A percentile compares a stretch with the other conserved stretches of the same genome.
Evolutionary conservation across 2,113 vertebrate genomes (phyloP).

Genomic region (Chloropsis cyanopogon): DNA sequence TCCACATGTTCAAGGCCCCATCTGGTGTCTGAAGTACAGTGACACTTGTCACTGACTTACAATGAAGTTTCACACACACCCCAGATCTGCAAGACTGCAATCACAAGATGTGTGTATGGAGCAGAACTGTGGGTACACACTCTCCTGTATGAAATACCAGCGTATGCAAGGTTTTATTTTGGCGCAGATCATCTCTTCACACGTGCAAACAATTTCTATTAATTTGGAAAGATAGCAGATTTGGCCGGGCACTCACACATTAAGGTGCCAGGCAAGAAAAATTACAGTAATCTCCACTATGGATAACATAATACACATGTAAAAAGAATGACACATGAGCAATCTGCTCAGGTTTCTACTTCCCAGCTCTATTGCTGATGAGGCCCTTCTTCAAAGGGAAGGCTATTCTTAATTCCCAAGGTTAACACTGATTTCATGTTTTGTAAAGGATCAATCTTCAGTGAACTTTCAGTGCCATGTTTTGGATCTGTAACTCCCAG

Average conservation of each 20-base stretch:
- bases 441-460: not conserved
- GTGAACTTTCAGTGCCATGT: not conserved
- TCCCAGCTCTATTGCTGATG: not conserved
- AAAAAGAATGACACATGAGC: not conserved
- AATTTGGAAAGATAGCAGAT: not conserved
- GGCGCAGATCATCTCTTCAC: not conserved
- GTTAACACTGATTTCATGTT: not conserved
- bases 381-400: not conserved
- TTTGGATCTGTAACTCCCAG: not conserved
- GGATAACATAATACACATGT: not conserved
- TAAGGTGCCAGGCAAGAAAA: slow-evolving; percentile 19
- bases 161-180: not conserved
- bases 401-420: slow-evolving; percentile 7
- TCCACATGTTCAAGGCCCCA: not conserved
- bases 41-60: not conserved
- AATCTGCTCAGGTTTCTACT: not conserved
- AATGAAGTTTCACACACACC: not conserved
- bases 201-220: not conserved
- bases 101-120: not conserved
- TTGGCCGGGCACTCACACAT: not conserved
- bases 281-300: not conserved
- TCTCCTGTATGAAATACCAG: not conserved
- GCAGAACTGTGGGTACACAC: not conserved
- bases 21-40: not conserved
- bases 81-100: not conserved